Conservation (phyloP, 2,888 invertebrate genomes). For the Apoda limacodes region DNA sequence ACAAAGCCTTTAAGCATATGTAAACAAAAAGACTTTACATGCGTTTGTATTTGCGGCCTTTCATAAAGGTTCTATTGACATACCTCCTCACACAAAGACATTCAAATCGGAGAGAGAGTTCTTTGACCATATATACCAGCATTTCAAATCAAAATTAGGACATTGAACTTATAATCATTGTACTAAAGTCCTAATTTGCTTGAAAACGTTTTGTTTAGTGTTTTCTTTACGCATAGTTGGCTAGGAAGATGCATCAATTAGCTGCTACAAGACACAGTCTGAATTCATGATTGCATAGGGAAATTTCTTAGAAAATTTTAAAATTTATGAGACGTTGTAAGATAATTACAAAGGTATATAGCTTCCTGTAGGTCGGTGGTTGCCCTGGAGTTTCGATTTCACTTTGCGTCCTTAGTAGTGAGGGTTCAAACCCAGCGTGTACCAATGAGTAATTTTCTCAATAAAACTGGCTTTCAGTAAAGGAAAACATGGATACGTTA, state of each 20-base stretch:
- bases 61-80: slow-evolving; percentile 25
- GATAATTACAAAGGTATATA: too few species aligned
- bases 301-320: too few species aligned
- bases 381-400: too few species aligned
- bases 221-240: slow-evolving; percentile 31
- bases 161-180: slow-evolving; percentile 15
- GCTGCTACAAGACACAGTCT: slow-evolving; percentile 28
- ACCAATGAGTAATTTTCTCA: too few species aligned
- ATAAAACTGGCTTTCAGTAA: too few species aligned
- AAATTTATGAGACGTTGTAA: too few species aligned
- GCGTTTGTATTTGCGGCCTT: slow-evolving; percentile 4
- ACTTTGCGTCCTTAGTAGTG: too few species aligned
- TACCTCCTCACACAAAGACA: slow-evolving; percentile 32
- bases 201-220: slow-evolving; percentile 12
- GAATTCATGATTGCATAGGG: slow-evolving; percentile 36
- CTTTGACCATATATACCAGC: slow-evolving; percentile 33
- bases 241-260: slow-evolving; percentile 26
- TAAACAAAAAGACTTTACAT: too few species aligned
- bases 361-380: too few species aligned
- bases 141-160: slow-evolving; percentile 9
- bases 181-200: slow-evolving; percentile 20
- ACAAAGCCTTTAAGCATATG: too few species aligned
- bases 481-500: too few species aligned
- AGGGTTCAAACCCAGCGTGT: too few species aligned
- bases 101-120: slow-evolving; percentile 46